Percentiles rank a stretch among this genome's conserved stretches.
These are phyloP conservation scores for Dreissena rostriformis DNA, from an alignment of 1,140 invertebrate species.

Conservation along the genomic window DNA sequence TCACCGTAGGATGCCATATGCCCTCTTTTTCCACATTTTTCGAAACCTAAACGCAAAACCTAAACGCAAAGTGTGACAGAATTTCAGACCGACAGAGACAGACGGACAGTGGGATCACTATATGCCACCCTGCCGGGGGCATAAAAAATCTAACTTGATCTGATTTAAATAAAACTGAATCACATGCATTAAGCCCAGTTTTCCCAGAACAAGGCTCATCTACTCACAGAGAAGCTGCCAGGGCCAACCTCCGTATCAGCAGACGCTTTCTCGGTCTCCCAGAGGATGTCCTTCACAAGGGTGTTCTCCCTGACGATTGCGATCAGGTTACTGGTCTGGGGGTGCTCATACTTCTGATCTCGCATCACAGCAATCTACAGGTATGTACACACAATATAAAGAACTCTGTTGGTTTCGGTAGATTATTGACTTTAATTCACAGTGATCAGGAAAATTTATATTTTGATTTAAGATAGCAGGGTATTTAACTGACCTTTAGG, in stretches of 20 bases:
- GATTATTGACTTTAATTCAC: not conserved
- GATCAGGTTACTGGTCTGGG: slow-evolving; percentile 86
- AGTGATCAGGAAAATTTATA: not conserved
- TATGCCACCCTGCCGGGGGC: no score
- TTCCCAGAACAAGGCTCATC: no score
- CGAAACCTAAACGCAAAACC: no score
- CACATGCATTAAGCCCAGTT: not conserved
- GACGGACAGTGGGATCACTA: no score
- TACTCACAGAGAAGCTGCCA: slow-evolving; percentile 31
- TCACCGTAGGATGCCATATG: no score
- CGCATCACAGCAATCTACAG: slow-evolving; percentile 85
- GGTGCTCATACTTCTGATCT: slow-evolving; percentile 90
- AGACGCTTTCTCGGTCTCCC: slow-evolving; percentile 43
- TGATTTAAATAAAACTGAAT: slow-evolving; percentile 3
- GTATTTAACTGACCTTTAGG: no score
- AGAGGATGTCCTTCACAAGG: slow-evolving; percentile 62
- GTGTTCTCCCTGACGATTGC: slow-evolving; percentile 56
- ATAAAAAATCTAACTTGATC: no score
- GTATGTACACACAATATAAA: slow-evolving; percentile 1
- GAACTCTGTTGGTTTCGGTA: not conserved
- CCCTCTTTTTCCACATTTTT: no score
- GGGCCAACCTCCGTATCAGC: slow-evolving; percentile 17
- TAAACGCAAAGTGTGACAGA: no score
- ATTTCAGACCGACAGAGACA: no score
- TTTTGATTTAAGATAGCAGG: no score